Percentiles rank a stretch among this genome's conserved stretches.
phyloP scores from a whole-genome alignment of 2,888 invertebrate genomes.

The Aspidapion aeneum region DNA sequence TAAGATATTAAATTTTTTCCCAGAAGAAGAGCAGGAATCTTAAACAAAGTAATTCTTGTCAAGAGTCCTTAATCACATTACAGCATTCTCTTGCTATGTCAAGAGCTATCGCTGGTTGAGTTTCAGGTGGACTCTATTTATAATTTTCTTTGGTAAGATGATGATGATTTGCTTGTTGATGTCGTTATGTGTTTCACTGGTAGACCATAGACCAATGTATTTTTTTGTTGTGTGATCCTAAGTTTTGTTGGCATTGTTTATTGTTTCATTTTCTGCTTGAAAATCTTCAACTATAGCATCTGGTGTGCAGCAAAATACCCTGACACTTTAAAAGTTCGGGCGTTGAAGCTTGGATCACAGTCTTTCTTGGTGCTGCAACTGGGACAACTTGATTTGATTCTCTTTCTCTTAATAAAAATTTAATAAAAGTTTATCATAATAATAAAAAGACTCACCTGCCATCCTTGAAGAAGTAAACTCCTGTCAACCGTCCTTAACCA shows the following conservation, averaged over 20 bases:
- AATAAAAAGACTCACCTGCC: constrained; percentile 87
- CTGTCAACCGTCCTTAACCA: constrained; percentile 98
- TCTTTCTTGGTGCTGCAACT: constrained; percentile 59
- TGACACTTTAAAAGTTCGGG: constrained; percentile 97
- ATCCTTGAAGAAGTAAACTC: constrained; percentile 93
- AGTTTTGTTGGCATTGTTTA: constrained; percentile 90
- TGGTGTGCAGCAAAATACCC: constrained; percentile 87
- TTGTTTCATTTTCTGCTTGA: constrained; percentile 90
- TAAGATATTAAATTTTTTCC: no score
- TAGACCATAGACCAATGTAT: constrained; percentile 70
- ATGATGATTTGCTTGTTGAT: constrained; percentile 77
- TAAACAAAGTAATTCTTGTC: constrained; percentile 94
- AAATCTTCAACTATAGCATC: constrained; percentile 91
- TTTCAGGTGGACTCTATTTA: constrained; percentile 44
- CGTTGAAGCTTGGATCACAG: constrained; percentile 93
- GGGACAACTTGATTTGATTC: constrained; percentile 43
- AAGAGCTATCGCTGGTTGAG: no score
- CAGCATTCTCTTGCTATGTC: no score
- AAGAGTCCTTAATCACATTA: constrained; percentile 97
- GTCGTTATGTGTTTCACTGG: constrained; percentile 73
- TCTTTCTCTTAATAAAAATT: no score
- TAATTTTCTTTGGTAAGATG: constrained; percentile 38
- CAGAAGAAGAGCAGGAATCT: no score
- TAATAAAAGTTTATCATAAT: no score
- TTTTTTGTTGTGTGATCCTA: constrained; percentile 86